Evolutionary conservation across 2,888 invertebrate species (phyloP), one percentile per base, ranked within the genome.

Genomic region (Pseudeuparius sepicola): DNA sequence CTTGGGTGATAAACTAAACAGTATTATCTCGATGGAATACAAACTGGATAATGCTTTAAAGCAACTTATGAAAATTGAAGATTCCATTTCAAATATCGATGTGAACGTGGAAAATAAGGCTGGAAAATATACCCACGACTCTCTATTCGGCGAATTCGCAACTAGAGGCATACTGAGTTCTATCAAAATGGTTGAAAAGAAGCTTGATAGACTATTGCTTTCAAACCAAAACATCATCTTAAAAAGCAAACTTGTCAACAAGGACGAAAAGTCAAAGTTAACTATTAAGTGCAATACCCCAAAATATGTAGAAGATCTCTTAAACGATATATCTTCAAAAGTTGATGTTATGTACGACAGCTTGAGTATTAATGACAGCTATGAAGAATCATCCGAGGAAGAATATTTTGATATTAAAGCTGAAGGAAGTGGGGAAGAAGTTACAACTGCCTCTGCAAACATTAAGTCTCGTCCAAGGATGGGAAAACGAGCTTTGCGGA

Each of bases 341-440:
- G 58, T 63, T 12, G 63, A 63, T 43, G 48, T 60, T n/a, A 60
- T 64, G 25, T 60, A 59, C 41, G 63, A 64, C 46, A 57, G 52
- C 34, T 39, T 56, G n/a, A 49, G 45, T 12, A 43, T 45, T 23
- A 46, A 44, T 35, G 49, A 50, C 11, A 51, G 53, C 17, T 36
- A 45, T 13, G 49, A 48, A 12, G 44, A 46, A n/a, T n/a, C n/a
- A n/a, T n/a, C n/a, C n/a, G 48, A 52, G 11, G 47, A 42, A 12
- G 50, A 49, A 15, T 46, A 45, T 9, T 35, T 44, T 13, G 47
- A 35, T 24, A 43, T 48, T 20, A 46, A 49, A 26, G 37, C 43
- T 25, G 52, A 52, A 35, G 50, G 50, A 30, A 47, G 48, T 42
- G 45, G 45, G 18, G 41, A 39, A 9, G 40, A 36, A 16, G 37